Percentiles rank a stretch among this genome's conserved stretches.
These are phyloP conservation scores for Dugesia japonica DNA, from an alignment of 2,888 invertebrate species.

Conservation along the genomic window DNA sequence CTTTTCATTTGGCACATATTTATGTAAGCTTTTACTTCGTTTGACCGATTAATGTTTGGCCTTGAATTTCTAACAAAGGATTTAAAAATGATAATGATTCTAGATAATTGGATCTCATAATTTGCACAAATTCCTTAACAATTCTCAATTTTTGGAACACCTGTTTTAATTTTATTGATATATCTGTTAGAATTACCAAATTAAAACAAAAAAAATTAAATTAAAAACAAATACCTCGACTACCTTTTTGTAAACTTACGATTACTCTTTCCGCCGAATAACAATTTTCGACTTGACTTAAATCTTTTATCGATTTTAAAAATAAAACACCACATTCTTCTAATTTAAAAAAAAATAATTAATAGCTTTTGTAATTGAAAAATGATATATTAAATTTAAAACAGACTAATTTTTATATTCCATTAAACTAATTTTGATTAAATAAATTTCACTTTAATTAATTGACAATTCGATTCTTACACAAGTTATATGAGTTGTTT, in stretches of 20 bases:
- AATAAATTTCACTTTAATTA: no score
- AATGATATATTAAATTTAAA: no score
- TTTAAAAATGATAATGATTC: background rate
- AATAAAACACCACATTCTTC: background rate
- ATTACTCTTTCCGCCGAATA: background rate
- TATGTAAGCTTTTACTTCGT: background rate
- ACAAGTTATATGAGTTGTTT: no score
- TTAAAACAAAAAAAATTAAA: background rate
- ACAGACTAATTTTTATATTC: no score
- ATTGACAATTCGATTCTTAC: no score
- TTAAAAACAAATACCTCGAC: background rate
- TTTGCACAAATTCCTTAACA: background rate
- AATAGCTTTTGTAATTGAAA: no score
- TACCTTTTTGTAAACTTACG: background rate
- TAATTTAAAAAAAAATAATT: background rate
- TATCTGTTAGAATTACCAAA: background rate
- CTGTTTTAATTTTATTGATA: background rate
- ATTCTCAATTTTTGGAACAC: background rate
- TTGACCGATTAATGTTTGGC: background rate
- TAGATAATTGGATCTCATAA: background rate
- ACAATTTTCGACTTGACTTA: background rate
- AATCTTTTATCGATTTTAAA: background rate
- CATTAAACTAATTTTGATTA: no score
- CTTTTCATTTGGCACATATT: no score
- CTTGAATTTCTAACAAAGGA: conserved; percentile 8